phyloP scores from a whole-genome alignment of 35 echinoderm and acorn worm species.

The Hemicentrotus pulcherrimus region DNA sequence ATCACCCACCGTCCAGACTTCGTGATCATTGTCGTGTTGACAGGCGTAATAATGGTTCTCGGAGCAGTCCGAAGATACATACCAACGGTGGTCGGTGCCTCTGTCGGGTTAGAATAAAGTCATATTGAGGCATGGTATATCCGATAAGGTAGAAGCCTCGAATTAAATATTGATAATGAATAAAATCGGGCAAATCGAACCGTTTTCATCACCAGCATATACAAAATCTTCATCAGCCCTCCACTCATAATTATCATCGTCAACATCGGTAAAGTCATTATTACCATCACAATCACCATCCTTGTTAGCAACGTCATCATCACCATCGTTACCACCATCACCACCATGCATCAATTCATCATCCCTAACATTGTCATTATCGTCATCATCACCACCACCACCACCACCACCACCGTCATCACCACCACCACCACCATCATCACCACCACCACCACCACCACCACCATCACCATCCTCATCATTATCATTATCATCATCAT shows the following conservation, averaged over 20 bases:
- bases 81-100: slow-evolving; percentile 64
- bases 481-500: background rate
- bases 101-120: background rate
- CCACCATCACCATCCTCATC: background rate
- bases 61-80: slow-evolving; percentile 60
- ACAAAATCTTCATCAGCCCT: too few relatives aligned
- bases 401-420: background rate
- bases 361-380: background rate
- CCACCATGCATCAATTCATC: too few relatives aligned
- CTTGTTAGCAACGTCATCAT: too few relatives aligned
- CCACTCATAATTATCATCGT: too few relatives aligned
- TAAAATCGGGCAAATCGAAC: too few relatives aligned
- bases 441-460: background rate
- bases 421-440: background rate
- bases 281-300: too few relatives aligned
- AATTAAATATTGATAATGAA: background rate
- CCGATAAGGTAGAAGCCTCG: background rate
- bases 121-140: background rate
- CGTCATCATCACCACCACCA: background rate
- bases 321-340: too few relatives aligned
- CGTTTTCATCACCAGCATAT: too few relatives aligned
- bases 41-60: slow-evolving; percentile 57
- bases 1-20: slow-evolving; percentile 68
- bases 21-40: slow-evolving; percentile 51
- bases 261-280: too few relatives aligned